Evolutionary conservation across 92 coral and sea anemone species (phyloP).

Genomic region (Parazoanthus swiftii): DNA sequence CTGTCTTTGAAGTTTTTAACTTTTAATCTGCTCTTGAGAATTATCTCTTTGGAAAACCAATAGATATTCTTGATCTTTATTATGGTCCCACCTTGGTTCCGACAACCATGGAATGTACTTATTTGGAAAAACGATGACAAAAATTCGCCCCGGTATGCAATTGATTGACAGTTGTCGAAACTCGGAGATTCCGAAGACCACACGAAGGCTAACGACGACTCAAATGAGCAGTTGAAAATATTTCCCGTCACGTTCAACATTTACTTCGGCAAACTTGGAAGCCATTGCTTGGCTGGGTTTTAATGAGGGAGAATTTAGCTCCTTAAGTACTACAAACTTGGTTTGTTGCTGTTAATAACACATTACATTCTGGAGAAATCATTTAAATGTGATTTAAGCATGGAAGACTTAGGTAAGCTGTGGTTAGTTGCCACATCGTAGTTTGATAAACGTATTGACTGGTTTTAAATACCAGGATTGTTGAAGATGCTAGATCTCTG

Average conservation of each 20-base stretch:
- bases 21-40: not conserved
- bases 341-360: not conserved
- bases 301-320: not conserved
- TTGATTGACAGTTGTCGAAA: constrained; percentile 62
- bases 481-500: constrained; percentile 17
- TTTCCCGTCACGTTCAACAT: constrained; percentile 40
- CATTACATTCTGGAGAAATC: constrained; percentile 43
- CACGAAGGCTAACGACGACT: constrained; percentile 68
- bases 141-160: constrained; percentile 52
- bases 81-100: constrained; percentile 58
- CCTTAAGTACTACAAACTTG: not conserved
- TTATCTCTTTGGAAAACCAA: constrained; percentile 9
- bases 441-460: not conserved
- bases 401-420: constrained; percentile 83
- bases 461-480: not conserved
- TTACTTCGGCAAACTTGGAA: constrained; percentile 17
- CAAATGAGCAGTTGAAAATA: constrained; percentile 36
- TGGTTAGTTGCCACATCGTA: not conserved
- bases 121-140: constrained; percentile 62
- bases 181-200: constrained; percentile 53
- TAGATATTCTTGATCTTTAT: not conserved
- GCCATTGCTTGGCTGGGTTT: not conserved
- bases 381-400: constrained; percentile 44
- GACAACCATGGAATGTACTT: constrained; percentile 42
- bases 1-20: not conserved